Evolutionary conservation across 2,888 invertebrate genomes (phyloP).

Genomic region (Leptinotarsa juncta): DNA sequence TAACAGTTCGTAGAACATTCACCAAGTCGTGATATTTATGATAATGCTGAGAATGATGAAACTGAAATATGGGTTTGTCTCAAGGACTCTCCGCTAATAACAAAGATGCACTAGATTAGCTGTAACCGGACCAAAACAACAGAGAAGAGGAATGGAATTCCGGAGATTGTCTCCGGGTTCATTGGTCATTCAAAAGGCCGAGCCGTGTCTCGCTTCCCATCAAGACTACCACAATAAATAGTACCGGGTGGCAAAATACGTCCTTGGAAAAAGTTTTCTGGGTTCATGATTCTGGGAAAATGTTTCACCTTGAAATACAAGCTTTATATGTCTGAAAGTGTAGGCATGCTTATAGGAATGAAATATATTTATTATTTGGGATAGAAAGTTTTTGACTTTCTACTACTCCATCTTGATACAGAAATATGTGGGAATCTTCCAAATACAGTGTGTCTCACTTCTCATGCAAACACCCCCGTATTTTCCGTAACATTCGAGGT

Average conservation of each 20-base stretch:
- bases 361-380: too few species aligned
- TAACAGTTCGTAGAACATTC: slow-evolving; percentile 32
- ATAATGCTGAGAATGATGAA: slow-evolving; percentile 34
- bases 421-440: too few species aligned
- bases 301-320: background rate
- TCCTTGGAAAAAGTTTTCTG: background rate
- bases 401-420: too few species aligned
- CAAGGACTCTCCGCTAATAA: slow-evolving; percentile 33
- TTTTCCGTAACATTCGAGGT: too few species aligned
- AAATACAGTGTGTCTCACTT: too few species aligned
- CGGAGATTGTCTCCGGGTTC: slow-evolving; percentile 27
- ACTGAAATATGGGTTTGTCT: slow-evolving; percentile 37
- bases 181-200: slow-evolving; percentile 18
- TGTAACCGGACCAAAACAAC: slow-evolving; percentile 18
- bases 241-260: background rate
- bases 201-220: slow-evolving; percentile 13
- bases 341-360: too few species aligned
- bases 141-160: slow-evolving; percentile 7
- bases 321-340: too few species aligned
- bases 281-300: background rate
- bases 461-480: too few species aligned
- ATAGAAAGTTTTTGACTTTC: too few species aligned
- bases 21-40: slow-evolving; percentile 37
- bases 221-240: background rate
- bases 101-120: slow-evolving; percentile 38